A percentile compares a stretch with the other conserved stretches of the same genome.
Evolutionary conservation across 2,113 vertebrate genomes (phyloP).

Genomic region (Chaenogobius annularis): DNA sequence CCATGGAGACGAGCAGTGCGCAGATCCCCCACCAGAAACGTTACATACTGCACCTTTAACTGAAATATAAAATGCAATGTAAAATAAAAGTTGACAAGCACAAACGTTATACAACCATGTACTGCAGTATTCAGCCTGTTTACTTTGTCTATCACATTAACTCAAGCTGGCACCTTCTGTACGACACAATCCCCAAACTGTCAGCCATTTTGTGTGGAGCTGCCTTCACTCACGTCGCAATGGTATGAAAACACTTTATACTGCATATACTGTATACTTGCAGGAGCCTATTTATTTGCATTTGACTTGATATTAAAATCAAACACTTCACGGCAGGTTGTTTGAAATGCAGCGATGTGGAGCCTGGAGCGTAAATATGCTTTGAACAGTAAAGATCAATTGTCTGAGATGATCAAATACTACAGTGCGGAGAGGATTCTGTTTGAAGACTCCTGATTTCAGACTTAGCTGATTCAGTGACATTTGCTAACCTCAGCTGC

Average conservation of each 20-base stretch:
- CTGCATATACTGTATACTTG: conserved; percentile 6
- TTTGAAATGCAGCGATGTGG: conserved; percentile 51
- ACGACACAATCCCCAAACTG: background rate
- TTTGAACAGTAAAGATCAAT: conserved; percentile 70
- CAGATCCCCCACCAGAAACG: no score
- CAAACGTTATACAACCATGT: no score
- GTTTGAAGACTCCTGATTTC: conserved; percentile 68
- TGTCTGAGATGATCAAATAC: conserved; percentile 71
- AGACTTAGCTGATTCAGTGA: conserved; percentile 66
- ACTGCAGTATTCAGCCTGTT: no score
- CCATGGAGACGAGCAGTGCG: no score
- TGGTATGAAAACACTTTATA: conserved; percentile 16
- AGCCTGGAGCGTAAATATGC: conserved; percentile 65
- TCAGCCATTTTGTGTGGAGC: background rate
- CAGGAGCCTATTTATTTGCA: conserved; percentile 23
- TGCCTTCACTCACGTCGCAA: conserved; percentile 9
- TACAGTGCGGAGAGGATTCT: conserved; percentile 48
- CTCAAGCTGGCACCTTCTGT: background rate
- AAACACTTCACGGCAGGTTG: conserved; percentile 45
- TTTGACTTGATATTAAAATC: conserved; percentile 60
- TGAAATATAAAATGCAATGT: no score
- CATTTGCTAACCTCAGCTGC: conserved; percentile 47
- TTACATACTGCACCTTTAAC: no score
- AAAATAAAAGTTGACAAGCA: no score
- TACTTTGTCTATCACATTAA: background rate